Base-by-base conservation (phyloP, 2,113 vertebrate genomes). In the Atlantisia rogersi region DNA sequence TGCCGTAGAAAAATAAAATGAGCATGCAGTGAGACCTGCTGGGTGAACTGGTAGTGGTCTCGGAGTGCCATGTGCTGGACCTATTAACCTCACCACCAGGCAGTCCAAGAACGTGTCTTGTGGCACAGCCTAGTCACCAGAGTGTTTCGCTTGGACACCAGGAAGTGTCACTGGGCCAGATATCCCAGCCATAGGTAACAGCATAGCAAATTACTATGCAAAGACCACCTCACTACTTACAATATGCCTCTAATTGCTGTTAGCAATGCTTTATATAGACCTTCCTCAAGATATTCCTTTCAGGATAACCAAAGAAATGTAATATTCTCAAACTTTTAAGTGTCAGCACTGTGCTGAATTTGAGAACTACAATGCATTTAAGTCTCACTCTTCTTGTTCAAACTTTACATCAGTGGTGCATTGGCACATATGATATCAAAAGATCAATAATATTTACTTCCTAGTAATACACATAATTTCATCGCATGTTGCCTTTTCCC, bases 71-170 rank as follows among this genome's bases (percentile, higher is more conserved):
- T 2, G 8, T 40, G 31, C 46, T 80, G 73, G 15, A 65, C 20
- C 25, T 65, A 37, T 31, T 29, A 56, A 62, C 19, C 16, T 73
- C 11, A 52, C 16, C 0, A 0, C 11, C 32, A 71, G 42, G 16
- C 21, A 68, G 15, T 28, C 12, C 2, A 2, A 59, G 40, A 81
- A 22, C 0, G 0, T 4, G 11, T 42, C 25, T 48, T 7, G 10
- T 14, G 35, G 11, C 13, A 71, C 32, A 75, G 3, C 35, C 9
- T 13, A 52, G 39, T n/a, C 25, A 58, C 31, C 10, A 42, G 20
- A 31, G 6, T 9, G 4, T 28, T 67, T 88, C 67, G 59, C 13
- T 67, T 62, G 1, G 0, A 44, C 44, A 83, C 4, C 29, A 77
- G 39, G 9, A 9, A 50, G 26, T 1, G 32, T 63, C n/a, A 7